Base-by-base conservation (phyloP, 1,140 invertebrate species). In the Centruroides sculpturatus region DNA sequence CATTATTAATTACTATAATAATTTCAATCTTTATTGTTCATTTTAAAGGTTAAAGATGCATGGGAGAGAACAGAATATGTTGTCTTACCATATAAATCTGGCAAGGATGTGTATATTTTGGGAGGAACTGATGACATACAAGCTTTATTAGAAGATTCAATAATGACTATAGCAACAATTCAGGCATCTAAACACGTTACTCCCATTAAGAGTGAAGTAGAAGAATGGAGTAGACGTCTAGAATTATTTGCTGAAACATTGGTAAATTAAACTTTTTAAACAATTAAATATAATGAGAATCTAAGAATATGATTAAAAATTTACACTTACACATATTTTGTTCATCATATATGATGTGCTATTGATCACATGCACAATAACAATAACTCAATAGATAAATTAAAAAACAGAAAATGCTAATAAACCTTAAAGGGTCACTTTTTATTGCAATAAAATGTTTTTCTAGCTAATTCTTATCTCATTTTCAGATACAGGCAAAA, bases 121-220 rank as follows among this genome's bases (percentile, higher is more conserved):
- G 89, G 86, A 3, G 82, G 83, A 0, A 77, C 87, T 1, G 90
- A 92, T 68, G 89, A 93, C 66, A 78, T 92, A 53, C 88, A 92
- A 71, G 76, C 81, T 0, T 76, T 83, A 5, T 74, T 90, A 3
- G 89, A 92, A 69, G 89, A 92, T 68, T 86, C 85, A 64, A 88
- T 85, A 70, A 89, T 92, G 35, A 85, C 87, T 69, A 80, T 92
- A 8, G 83, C 82, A 64, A 92, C 89, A 0, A 90, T 93, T 53
- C 79, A 91, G 71, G 82, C 86, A 4, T 89, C 87, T 35, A 76
- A 86, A 67, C 90, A 87, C 73, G 86, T 89, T 0, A 87, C 89
- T 70, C 86, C 86, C 3, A 89, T 90, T 72, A 80, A 83, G 48
- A 79, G 81, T 69, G 80, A 85, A 71, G 85, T 89, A 5, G 85